These are phyloP conservation scores for Hyles euphorbiae DNA, from an alignment of 1,140 invertebrate species.

Conservation along the genomic window DNA sequence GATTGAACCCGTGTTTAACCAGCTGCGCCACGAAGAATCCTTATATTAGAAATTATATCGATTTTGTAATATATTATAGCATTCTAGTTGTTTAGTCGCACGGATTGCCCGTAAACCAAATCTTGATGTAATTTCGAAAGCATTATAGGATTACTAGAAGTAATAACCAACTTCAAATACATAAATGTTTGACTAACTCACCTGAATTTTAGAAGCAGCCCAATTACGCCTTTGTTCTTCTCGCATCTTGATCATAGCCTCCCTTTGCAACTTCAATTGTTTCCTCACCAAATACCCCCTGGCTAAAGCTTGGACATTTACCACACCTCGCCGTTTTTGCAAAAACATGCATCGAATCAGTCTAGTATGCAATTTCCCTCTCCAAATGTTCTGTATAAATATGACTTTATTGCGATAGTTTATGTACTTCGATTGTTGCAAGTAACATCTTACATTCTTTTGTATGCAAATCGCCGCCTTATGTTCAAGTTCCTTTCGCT, in stretches of 20 bases:
- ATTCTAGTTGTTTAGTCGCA: too few relatives aligned
- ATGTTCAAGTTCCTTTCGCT: slow-evolving; percentile 27
- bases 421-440: slow-evolving; percentile 44
- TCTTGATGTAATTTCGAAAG: too few relatives aligned
- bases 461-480: slow-evolving; percentile 78
- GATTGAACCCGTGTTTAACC: too few relatives aligned
- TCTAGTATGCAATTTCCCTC: slow-evolving; percentile 49
- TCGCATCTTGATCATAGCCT: slow-evolving; percentile 62
- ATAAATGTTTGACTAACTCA: slow-evolving; percentile 21
- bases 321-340: slow-evolving; percentile 44
- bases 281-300: slow-evolving; percentile 74
- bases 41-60: too few relatives aligned
- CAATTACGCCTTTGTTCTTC: slow-evolving; percentile 61
- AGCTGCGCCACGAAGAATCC: too few relatives aligned
- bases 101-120: too few relatives aligned
- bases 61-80: too few relatives aligned
- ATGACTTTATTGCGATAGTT: slow-evolving; percentile 42
- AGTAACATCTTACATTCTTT: slow-evolving; percentile 77
- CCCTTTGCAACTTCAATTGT: slow-evolving; percentile 45
- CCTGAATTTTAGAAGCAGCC: slow-evolving; percentile 80
- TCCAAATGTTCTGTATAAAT: slow-evolving; percentile 70
- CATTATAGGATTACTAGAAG: too few relatives aligned
- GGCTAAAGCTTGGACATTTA: slow-evolving; percentile 62
- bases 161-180: too few relatives aligned
- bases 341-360: slow-evolving; percentile 45